Evolutionary conservation across 2,888 invertebrate genomes (phyloP).

Genomic region (Luperina nickerlii): DNA sequence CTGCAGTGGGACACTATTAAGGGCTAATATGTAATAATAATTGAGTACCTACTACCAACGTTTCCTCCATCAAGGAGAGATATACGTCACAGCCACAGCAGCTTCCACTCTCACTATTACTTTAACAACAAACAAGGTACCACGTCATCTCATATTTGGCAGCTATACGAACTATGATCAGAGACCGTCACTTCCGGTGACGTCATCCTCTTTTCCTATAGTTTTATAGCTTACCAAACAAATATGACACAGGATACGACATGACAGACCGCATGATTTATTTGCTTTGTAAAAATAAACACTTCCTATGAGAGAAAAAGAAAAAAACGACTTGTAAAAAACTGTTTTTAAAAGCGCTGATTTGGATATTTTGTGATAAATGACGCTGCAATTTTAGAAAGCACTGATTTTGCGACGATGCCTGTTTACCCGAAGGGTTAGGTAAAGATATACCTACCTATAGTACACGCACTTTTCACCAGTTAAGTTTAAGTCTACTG

Average conservation of each 20-base stretch:
- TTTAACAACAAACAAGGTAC: conserved; percentile 26
- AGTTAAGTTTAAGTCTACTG: not conserved
- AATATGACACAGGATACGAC: conserved; percentile 51
- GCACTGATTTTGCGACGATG: not conserved
- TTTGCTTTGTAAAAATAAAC: conserved; percentile 46
- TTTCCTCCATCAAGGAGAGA: not conserved
- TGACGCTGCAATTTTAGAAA: not conserved
- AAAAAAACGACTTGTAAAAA: not conserved
- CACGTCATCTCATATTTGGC: conserved; percentile 46
- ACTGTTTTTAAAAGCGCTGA: conserved; percentile 5
- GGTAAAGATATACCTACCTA: not conserved
- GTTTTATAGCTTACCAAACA: conserved; percentile 47
- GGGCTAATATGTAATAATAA: not conserved
- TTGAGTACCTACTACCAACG: not conserved
- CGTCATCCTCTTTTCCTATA: conserved; percentile 32
- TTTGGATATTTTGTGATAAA: not conserved
- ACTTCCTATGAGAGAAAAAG: conserved; percentile 27
- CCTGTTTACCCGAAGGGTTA: not conserved
- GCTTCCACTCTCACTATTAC: not conserved
- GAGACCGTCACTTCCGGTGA: conserved; percentile 29
- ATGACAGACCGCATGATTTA: conserved; percentile 49
- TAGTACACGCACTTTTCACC: not conserved
- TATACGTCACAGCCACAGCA: not conserved
- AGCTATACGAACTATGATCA: conserved; percentile 16
- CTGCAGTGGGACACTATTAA: not conserved